Base-by-base conservation (phyloP, 92 coral and sea anemone genomes). In the Epizoanthus ramosus region DNA sequence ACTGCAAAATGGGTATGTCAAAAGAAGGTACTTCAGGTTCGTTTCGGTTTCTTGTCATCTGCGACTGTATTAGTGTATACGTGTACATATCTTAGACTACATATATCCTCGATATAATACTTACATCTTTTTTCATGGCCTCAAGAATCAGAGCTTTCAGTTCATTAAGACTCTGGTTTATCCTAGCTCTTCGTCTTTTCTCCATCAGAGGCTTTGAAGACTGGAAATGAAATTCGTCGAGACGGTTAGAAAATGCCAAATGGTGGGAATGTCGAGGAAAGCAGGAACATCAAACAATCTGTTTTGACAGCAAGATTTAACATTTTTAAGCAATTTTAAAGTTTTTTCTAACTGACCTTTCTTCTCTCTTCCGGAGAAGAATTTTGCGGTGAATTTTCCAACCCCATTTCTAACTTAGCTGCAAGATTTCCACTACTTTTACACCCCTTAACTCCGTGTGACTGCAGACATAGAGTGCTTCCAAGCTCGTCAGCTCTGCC, bases 191-290 rank as follows among this genome's bases (percentile, higher is more conserved):
- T 71, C 97, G 79, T 70, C 97, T 69, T 64, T 93, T 93, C 41
- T 93, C 97, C 97, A 93, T 93, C 63, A 93, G 71, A 4, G 97
- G 97, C 67, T 93, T 93, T 13, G 97, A 89, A 19, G 95, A 93
- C 92, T 91, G 64, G 5, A 74, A 90, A 63, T 5, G 33, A 50
- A 50, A 50, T 9, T 9, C 8, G 14, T 9, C 15, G 54, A 50
- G 54, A 9, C 54, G 54, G 54, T 50, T 50, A 2, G 14, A 9
- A 9, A 13, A 13, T 28, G 31, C 0, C 31, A 28, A 28, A 28
- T 10, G 54, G 54, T 13, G 54, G 9, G 54, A 10, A 50, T 12
- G 54, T 47, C 14, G 54, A 47, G 15, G 1, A 10, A 47, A 47
- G 54, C 54, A 47, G 8, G 15, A 47, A 12, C 14, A 47, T 8